Evolutionary conservation across 2,797 vertebrate species (phyloP), one percentile per base, ranked within the genome.

Genomic region (Echeneis naucrates): DNA sequence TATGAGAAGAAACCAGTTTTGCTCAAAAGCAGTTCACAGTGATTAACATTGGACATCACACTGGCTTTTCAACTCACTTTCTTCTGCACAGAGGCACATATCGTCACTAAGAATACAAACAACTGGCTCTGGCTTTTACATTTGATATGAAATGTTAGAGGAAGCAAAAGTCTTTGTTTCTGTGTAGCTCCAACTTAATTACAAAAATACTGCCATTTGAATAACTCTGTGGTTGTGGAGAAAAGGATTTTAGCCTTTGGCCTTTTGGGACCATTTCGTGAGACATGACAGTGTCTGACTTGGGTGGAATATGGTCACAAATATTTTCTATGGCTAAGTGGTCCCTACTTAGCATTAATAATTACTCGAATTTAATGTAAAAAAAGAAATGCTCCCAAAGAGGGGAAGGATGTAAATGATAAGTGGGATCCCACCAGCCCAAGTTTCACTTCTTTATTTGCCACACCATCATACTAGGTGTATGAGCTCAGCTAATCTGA

Each of bases 81-180:
- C 19, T 21, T 52, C 21, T 35, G 26, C 32, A 23, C 57, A 33
- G 27, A 37, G 14, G 13, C 16, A 38, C 17, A 21, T 4, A 51
- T 5, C 37, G 2, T 12, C 35, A 61, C 26, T 26, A 51, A 51
- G 17, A 51, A 17, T 48, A 17, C 10, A 4, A 13, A 40, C 37
- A 62, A 44, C 4, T 42, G 21, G 14, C 35, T 37, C n/a, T 48
- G 21, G 23, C 26, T 32, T 57, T 45, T 68, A 58, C 16, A 54
- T 72, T 21, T 40, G 2, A 8, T 11, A 16, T 44, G 44, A 51
- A 24, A 44, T 62, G 13, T 65, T 50, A 77, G 48, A 71, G 21
- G 42, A 57, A 60, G 61, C 5, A 40, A 27, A 33, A 50, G 26
- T 0, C 37, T 44, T n/a, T 5, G 23, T 44, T 5, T 12, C 27